Evolutionary conservation across 2,888 invertebrate species (phyloP), one percentile per base, ranked within the genome.

Genomic region (Lysandra bellargus): DNA sequence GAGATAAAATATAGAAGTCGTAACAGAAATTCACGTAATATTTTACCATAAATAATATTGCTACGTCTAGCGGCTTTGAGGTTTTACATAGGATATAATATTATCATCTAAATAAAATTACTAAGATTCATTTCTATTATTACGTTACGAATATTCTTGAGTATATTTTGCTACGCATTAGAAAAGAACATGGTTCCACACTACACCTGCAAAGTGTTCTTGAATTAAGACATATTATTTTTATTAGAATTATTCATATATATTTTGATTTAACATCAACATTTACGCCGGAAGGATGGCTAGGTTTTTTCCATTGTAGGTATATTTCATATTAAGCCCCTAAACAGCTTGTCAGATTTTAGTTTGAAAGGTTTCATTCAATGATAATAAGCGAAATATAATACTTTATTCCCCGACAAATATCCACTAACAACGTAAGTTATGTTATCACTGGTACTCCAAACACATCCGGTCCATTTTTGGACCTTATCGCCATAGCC

Each of bases 1-100:
- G 69, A 69, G 69, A 69, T 69, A 69, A 69, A 69, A 69, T 69
- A 69, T 69, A 69, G 69, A 69, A 69, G 69, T 69, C 69, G 33
- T 69, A 69, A 69, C 69, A 14, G 69, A 69, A 69, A 33, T 69
- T 69, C 33, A 33, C 37, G 69, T 69, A 14, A 37, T 69, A 69
- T 69, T 69, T 69, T 69, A 69, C 17, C 69, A 69, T 69, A 69
- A 69, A 69, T 69, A 69, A 69, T 69, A 69, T 69, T 69, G 14
- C 64, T 69, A 37, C 69, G 69, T 69, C 69, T 69, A 69, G 33
- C 33, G 33, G 69, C 69, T 69, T 69, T 69, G 69, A 12, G 69
- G 33, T 37, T 69, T 33, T 37, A 14, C 69, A 37, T 5, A 33
- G 33, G 17, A 69, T 69, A 33, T 61, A 61, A 61, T 33, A 69